Conservation (phyloP, 2,888 invertebrate species). For the Gasteruption jaculator region DNA sequence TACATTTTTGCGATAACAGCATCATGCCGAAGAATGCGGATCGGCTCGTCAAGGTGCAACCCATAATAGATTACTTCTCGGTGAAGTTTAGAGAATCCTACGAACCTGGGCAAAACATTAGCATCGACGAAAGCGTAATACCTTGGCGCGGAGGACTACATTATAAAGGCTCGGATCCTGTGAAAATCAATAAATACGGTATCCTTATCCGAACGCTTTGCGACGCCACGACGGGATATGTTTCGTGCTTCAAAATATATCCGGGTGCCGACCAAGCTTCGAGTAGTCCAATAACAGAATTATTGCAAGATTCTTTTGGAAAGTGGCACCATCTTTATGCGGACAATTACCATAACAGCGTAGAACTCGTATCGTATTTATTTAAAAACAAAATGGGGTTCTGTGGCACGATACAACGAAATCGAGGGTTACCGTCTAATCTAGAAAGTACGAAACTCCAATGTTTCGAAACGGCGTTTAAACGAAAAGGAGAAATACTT, state of each 20-base stretch:
- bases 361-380: slow-evolving; percentile 15
- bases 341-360: slow-evolving; percentile 16
- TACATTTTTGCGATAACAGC: slow-evolving; percentile 15
- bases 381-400: slow-evolving; percentile 15
- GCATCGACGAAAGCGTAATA: slow-evolving; percentile 20
- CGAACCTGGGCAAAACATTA: slow-evolving; percentile 16
- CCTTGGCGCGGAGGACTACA: slow-evolving; percentile 17
- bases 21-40: slow-evolving; percentile 15
- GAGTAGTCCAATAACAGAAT: slow-evolving; percentile 8
- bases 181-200: slow-evolving; percentile 20
- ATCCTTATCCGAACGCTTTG: slow-evolving; percentile 16
- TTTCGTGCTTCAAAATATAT: slow-evolving; percentile 13
- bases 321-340: slow-evolving; percentile 16
- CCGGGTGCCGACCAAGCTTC: slow-evolving; percentile 4
- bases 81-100: slow-evolving; percentile 21
- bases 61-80: slow-evolving; percentile 19
- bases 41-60: slow-evolving; percentile 13
- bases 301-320: slow-evolving; percentile 12
- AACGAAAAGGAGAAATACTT: slow-evolving; percentile 14
- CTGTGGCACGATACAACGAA: slow-evolving; percentile 16
- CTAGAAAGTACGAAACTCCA: slow-evolving; percentile 11
- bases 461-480: slow-evolving; percentile 9
- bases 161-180: slow-evolving; percentile 15
- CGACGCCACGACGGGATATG: slow-evolving; percentile 19
- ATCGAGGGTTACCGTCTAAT: slow-evolving; percentile 14